Percentiles rank a stretch among this genome's conserved stretches.
These are phyloP conservation scores for Epistrophella euchroma DNA, from an alignment of 2,888 invertebrate genomes.

Conservation along the genomic window DNA sequence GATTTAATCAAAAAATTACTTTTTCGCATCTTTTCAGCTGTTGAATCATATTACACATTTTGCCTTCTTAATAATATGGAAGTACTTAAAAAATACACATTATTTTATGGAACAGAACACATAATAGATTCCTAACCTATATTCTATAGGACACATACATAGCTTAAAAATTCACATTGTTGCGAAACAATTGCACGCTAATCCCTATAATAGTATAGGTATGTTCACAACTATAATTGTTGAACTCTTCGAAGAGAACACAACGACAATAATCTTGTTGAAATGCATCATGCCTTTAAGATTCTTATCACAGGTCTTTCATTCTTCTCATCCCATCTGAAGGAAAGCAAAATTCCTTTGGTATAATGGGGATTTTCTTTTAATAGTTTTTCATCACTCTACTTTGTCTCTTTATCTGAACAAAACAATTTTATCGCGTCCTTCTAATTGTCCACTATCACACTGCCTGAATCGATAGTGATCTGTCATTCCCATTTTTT, in stretches of 20 bases:
- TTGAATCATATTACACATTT: constrained; percentile 48
- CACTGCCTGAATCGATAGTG: constrained; percentile 45
- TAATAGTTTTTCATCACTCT: constrained; percentile 30
- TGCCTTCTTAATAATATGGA: too few relatives aligned
- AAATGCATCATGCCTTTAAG: constrained; percentile 20
- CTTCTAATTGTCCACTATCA: constrained; percentile 73
- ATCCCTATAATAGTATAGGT: constrained; percentile 7
- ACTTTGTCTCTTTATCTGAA: constrained; percentile 39
- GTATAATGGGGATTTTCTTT: constrained; percentile 7
- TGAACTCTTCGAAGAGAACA: constrained; percentile 50
- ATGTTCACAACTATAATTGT: constrained; percentile 32
- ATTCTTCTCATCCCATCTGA: neutral
- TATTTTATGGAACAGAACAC: neutral
- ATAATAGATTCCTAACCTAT: neutral
- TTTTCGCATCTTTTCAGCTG: constrained; percentile 40
- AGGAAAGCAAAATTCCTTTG: constrained; percentile 16
- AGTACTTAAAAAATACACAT: neutral
- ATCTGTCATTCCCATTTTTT: constrained; percentile 59
- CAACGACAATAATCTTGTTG: constrained; percentile 17
- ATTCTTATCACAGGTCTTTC: constrained; percentile 34
- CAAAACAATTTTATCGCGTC: constrained; percentile 54
- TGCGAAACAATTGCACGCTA: constrained; percentile 50
- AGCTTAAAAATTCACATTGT: constrained; percentile 33
- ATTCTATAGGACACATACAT: neutral
- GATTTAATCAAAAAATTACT: constrained; percentile 8